phyloP scores from a whole-genome alignment of 2,113 vertebrate species.

The Thymallus thymallus region DNA sequence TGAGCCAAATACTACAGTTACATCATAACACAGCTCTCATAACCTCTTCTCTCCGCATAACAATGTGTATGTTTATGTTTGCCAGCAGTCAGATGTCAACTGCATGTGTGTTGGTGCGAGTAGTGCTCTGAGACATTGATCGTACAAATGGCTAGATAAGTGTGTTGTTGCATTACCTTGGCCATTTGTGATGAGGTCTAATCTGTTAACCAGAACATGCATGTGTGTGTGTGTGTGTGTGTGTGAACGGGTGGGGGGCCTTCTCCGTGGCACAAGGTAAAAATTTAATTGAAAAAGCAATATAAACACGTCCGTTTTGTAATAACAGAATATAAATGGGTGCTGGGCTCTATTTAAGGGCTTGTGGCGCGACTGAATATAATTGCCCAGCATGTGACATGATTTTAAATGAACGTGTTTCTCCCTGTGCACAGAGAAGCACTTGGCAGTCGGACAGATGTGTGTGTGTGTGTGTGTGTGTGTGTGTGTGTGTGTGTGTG shows the following conservation, averaged over 20 bases:
- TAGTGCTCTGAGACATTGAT: neutral
- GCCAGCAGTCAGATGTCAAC: too few species aligned
- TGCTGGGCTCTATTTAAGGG: conserved; percentile 14
- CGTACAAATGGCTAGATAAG: neutral
- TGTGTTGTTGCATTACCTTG: neutral
- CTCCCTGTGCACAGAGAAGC: neutral
- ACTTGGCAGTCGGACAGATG: neutral
- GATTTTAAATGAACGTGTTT: conserved; percentile 23
- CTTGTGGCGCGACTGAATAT: conserved; percentile 25
- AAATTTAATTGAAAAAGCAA: neutral
- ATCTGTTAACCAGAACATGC: neutral
- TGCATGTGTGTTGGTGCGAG: conserved; percentile 8
- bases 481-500: neutral
- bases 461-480: conserved; percentile 3
- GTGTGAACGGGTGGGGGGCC: neutral
- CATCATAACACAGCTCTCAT: conserved; percentile 3
- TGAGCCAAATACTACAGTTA: neutral
- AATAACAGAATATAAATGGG: conserved; percentile 8
- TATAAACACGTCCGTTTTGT: neutral
- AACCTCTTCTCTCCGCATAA: neutral
- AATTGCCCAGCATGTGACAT: conserved; percentile 35
- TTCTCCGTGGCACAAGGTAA: neutral
- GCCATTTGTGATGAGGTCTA: conserved; percentile 10
- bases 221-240: conserved; percentile 11
- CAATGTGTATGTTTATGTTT: neutral